phyloP scores from a whole-genome alignment of 2,888 invertebrate species.

The Drosophila paramelanica region DNA sequence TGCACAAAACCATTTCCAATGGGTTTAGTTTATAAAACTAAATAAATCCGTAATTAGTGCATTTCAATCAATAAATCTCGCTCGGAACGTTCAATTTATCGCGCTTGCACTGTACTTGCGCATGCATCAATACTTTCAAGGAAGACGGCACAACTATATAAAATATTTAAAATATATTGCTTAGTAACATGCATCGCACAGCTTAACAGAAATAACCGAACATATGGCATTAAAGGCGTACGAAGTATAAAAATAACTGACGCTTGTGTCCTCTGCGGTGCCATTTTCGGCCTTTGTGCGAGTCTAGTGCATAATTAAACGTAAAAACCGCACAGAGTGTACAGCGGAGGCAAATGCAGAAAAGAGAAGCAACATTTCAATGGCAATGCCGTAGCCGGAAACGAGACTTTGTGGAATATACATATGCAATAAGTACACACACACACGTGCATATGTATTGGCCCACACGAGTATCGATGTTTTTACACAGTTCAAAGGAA shows the following conservation, averaged over 20 bases:
- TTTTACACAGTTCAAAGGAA: constrained; percentile 20
- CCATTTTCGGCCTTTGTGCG: constrained; percentile 32
- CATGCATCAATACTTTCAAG: constrained; percentile 10
- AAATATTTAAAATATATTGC: constrained; percentile 19
- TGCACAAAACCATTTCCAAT: too few relatives aligned
- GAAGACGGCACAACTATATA: neutral
- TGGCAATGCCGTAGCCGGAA: constrained; percentile 44
- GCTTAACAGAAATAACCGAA: neutral
- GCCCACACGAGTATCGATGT: constrained; percentile 43
- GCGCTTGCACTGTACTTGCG: neutral
- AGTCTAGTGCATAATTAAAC: constrained; percentile 67
- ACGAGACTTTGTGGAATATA: constrained; percentile 38
- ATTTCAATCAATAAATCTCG: too few relatives aligned
- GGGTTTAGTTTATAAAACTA: too few relatives aligned
- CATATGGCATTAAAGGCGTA: neutral
- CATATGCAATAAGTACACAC: neutral
- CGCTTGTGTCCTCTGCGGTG: constrained; percentile 29
- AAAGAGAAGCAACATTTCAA: constrained; percentile 44
- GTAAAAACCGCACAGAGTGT: constrained; percentile 45
- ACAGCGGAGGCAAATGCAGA: constrained; percentile 34
- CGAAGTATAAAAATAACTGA: constrained; percentile 16
- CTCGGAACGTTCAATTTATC: too few relatives aligned
- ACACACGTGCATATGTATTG: constrained; percentile 6
- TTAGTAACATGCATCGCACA: constrained; percentile 1
- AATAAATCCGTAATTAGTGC: too few relatives aligned